Conservation (phyloP, 2,113 vertebrate species). For the Chaetorhynchus papuensis region DNA sequence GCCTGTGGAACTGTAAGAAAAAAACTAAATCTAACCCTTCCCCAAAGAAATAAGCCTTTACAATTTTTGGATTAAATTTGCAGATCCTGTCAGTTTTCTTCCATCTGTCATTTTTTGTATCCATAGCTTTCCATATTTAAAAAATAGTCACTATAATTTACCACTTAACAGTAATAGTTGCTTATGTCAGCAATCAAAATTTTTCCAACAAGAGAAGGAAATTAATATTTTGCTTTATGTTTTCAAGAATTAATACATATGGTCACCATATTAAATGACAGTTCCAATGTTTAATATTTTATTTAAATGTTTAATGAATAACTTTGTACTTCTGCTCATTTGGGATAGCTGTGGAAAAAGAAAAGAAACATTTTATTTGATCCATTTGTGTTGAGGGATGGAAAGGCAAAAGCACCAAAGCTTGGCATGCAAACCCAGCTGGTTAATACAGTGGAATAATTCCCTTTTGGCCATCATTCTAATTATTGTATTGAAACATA, state of each 20-base stretch:
- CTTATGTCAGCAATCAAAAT: constrained; percentile 48
- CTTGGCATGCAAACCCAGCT: constrained; percentile 12
- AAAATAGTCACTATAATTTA: constrained; percentile 52
- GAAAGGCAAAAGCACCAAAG: not conserved
- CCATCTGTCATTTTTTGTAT: not conserved
- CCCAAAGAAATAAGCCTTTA: not conserved
- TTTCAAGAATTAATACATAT: constrained; percentile 50
- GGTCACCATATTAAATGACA: constrained; percentile 21
- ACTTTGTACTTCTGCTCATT: constrained; percentile 31
- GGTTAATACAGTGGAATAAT: constrained; percentile 33
- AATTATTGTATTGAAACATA: constrained; percentile 10
- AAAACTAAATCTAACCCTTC: not conserved
- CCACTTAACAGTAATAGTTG: constrained; percentile 26
- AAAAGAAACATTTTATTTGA: not conserved
- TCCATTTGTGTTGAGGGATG: not conserved
- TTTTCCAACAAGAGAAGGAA: constrained; percentile 60
- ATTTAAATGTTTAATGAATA: constrained; percentile 32
- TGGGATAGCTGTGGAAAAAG: constrained; percentile 26
- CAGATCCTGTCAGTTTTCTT: constrained; percentile 23
- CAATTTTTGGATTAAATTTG: not conserved
- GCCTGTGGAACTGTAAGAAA: not conserved
- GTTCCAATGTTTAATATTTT: not conserved
- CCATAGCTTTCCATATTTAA: constrained; percentile 38
- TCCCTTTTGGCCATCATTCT: constrained; percentile 29
- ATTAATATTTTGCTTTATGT: constrained; percentile 53